Base-by-base conservation (phyloP, 2,888 invertebrate species). In the Metalampra italica region DNA sequence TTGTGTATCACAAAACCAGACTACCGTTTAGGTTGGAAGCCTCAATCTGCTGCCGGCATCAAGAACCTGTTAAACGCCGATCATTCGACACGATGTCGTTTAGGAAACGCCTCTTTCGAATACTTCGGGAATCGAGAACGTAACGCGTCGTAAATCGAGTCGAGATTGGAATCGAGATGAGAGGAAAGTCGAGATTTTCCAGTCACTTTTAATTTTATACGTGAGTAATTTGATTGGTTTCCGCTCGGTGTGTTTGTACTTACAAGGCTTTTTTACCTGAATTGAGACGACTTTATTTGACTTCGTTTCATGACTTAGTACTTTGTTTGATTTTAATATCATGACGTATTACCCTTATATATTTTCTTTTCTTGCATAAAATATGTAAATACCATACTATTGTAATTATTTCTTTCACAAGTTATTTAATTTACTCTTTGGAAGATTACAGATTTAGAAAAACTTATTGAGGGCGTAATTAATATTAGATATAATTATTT, bases 41-140 rank as follows among this genome's bases (percentile, higher is more conserved):
- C 69, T 64, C 79, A 75, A 77, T 78, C 75, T 75, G 69, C 66
- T 62, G 62, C 61, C 61, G 60, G 64, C 66, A 62, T 64, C 64
- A 62, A 62, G 71, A 71, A 75, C 74, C 73, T 71, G 74, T 71
- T 73, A 75, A 71, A 76, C 71, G 70, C 65, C 73, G 74, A 79
- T 78, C 77, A 75, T 66, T 75, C 72, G 70, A 69, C 56, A 64
- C 69, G 68, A 64, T 56, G 64, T 61, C 75, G 72, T 74, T 78
- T 69, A 73, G 69, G 66, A 63, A 65, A 77, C 81, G 79, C 80
- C 81, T 64, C 68, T 78, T 78, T 72, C 78, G 73, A 72, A 74
- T 79, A 75, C 78, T 67, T 64, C 53, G 44, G 9, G 38, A 47
- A 46, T 49, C 51, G 49, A 45, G 51, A 43, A 47, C 54, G 55